phyloP scores from a whole-genome alignment of 2,888 invertebrate genomes.

The Vesta saturnalis region DNA sequence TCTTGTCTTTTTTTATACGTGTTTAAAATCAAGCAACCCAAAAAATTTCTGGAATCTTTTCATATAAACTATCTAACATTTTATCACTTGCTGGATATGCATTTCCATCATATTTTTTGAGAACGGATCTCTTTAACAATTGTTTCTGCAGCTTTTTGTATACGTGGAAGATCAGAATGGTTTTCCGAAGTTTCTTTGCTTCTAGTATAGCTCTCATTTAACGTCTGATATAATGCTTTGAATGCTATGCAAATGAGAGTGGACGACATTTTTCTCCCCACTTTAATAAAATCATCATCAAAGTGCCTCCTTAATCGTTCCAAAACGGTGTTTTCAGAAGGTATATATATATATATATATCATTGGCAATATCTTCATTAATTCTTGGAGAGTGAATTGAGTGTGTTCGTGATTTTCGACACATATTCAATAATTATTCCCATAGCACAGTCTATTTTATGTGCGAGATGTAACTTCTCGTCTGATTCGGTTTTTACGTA shows the following conservation, averaged over 20 bases:
- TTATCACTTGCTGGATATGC: background rate
- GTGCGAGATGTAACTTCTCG: too few relatives aligned
- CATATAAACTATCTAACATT: background rate
- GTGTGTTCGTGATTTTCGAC: too few relatives aligned
- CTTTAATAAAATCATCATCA: too few relatives aligned
- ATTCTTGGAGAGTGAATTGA: background rate
- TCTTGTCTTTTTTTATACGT: background rate
- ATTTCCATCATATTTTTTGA: background rate
- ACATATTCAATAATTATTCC: too few relatives aligned
- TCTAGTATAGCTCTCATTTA: too few relatives aligned
- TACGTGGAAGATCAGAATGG: background rate
- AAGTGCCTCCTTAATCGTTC: background rate
- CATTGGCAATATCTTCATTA: background rate
- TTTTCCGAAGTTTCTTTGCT: too few relatives aligned
- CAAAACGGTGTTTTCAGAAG: background rate
- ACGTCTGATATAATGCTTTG: too few relatives aligned
- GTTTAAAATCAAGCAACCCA: background rate
- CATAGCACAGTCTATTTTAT: too few relatives aligned
- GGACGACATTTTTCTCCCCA: too few relatives aligned
- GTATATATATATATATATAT: background rate
- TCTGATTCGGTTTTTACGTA: too few relatives aligned
- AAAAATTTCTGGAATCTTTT: background rate
- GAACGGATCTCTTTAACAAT: background rate
- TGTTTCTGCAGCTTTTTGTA: background rate
- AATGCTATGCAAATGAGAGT: too few relatives aligned